Base-by-base conservation (phyloP, 2,888 invertebrate genomes). In the Anagyrus pseudococci region DNA sequence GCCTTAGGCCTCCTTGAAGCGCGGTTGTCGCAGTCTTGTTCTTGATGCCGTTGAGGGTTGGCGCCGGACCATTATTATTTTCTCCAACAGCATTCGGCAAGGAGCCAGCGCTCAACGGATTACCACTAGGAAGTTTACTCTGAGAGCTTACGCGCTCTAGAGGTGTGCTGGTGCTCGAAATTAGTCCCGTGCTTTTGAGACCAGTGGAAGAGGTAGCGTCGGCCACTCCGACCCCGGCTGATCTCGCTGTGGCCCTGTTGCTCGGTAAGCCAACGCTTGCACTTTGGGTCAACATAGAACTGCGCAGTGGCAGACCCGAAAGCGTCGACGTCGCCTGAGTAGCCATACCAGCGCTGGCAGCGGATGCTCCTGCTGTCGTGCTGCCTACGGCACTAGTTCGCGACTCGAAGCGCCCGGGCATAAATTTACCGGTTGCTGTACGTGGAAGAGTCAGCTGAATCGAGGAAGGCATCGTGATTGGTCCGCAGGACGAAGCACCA, bases 121-220 rank as follows among this genome's bases (percentile, higher is more conserved):
- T 72, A 10, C 4, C 29, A 37, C 67, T 70, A 26, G 74, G 65
- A 44, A 75, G 46, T 66, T 77, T 77, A 33, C 73, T 77, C 20
- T 75, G 66, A 10, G 72, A 68, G 64, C 76, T 77, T 6, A 74
- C 67, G 44, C 80, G 76, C 61, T 80, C 80, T 68, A 80, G 58
- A n/a, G 80, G 80, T 20, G 80, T 80, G 60, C 80, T 80, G 2
- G 80, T 80, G 57, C 75, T 78, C 2, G 79, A 73, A 52, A 80
- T 80, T 55, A 74, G 75, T 15, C 79, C 78, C 54, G 74, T 67
- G n/a, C n/a, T n/a, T 66, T 77, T 80, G 41, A 74, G 77, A 37
- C 79, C 75, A 3, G 72, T 69, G 26, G 75, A 76, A 33, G 73
- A 67, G 6, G 76, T 72, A 56, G 67, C 73, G 20, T 77, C 78